Conservation (phyloP, 1,140 invertebrate genomes). For the Araneus ventricosus region DNA sequence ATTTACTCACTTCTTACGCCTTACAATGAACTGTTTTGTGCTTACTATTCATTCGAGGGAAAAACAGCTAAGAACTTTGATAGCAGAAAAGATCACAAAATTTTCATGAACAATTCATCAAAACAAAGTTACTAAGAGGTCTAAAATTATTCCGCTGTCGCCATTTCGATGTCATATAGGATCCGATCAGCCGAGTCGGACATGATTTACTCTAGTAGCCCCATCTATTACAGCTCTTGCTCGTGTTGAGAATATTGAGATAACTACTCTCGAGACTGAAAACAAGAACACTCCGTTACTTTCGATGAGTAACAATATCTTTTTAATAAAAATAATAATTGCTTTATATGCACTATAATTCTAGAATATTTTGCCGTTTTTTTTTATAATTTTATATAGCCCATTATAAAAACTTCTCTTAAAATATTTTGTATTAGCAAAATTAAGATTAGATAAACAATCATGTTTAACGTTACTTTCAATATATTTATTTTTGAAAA, state of each 20-base stretch:
- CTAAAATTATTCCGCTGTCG: constrained; percentile 33
- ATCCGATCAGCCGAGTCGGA: constrained; percentile 41
- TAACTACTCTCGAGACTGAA: constrained; percentile 42
- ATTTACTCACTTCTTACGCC: constrained; percentile 38
- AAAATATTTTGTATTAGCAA: too few species aligned
- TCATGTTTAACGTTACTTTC: too few species aligned
- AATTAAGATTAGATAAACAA: too few species aligned
- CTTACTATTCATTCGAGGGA: neutral
- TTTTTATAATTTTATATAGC: too few species aligned
- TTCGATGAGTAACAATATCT: neutral
- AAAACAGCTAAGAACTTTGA: neutral
- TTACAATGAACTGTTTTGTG: neutral
- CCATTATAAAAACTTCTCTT: too few species aligned
- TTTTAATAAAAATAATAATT: neutral
- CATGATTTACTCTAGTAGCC: constrained; percentile 58
- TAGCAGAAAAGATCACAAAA: neutral
- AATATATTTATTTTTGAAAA: too few species aligned
- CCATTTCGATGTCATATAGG: constrained; percentile 61
- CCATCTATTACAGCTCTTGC: constrained; percentile 46
- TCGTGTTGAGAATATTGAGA: constrained; percentile 13
- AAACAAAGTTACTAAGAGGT: neutral
- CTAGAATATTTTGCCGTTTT: too few species aligned
- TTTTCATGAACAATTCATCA: neutral
- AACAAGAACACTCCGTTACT: neutral
- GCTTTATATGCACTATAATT: neutral